Conservation (phyloP, 2,113 vertebrate genomes). For the Micronycteris hirsuta region DNA sequence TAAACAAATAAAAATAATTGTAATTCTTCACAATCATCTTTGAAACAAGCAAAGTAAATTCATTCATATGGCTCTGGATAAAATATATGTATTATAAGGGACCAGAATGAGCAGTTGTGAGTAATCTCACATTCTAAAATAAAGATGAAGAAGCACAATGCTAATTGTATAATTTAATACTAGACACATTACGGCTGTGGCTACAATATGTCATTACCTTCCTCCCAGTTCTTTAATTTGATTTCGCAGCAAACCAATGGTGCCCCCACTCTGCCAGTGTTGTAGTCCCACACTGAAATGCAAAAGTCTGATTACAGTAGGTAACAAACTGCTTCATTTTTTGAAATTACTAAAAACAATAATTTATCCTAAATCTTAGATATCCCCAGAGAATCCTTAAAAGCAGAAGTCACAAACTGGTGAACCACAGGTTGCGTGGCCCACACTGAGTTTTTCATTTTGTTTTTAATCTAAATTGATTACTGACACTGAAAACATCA, state of each 20-base stretch:
- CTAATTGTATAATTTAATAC: not conserved
- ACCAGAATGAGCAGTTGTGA: not conserved
- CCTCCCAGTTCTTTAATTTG: slow-evolving; percentile 93
- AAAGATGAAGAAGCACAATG: not conserved
- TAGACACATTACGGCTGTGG: not conserved
- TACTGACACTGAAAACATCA: not conserved
- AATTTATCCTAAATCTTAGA: not conserved
- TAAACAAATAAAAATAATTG: not conserved
- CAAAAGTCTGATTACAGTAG: not conserved
- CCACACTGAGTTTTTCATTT: not conserved
- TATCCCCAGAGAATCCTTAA: not conserved
- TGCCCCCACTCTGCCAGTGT: slow-evolving; percentile 94
- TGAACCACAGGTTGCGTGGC: not conserved
- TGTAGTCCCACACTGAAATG: slow-evolving; percentile 92
- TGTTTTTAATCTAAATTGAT: not conserved
- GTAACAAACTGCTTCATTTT: not conserved
- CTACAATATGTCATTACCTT: slow-evolving; percentile 85
- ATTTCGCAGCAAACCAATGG: slow-evolving; percentile 95
- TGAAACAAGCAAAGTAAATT: not conserved
- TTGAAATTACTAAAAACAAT: slow-evolving; percentile 13
- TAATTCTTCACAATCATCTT: slow-evolving; percentile 33
- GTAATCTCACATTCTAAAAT: not conserved
- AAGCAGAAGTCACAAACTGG: not conserved
- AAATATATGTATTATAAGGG: not conserved
- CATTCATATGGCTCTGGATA: not conserved